These are phyloP conservation scores for Sebastes goodei DNA, from an alignment of 2,797 vertebrate species.

Conservation along the genomic window DNA sequence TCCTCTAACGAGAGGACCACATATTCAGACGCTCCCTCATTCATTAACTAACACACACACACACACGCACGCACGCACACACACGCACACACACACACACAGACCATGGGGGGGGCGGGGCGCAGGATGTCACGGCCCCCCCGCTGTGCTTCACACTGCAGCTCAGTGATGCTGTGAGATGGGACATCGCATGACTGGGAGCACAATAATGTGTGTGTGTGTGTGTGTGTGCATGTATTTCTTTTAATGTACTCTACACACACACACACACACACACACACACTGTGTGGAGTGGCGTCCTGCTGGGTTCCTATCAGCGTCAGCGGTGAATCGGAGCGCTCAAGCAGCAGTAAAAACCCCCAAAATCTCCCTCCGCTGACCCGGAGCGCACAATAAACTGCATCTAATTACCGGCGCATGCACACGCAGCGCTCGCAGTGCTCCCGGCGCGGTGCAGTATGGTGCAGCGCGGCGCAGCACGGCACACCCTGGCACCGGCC, in stretches of 20 bases:
- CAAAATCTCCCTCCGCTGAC: slow-evolving; percentile 62
- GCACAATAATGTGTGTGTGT: slow-evolving; percentile 62
- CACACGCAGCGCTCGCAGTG: slow-evolving; percentile 29
- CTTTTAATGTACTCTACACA: neutral
- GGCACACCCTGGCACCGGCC: slow-evolving; percentile 33
- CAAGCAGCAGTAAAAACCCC: slow-evolving; percentile 73
- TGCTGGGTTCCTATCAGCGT: slow-evolving; percentile 77
- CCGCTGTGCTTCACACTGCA: slow-evolving; percentile 57
- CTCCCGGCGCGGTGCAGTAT: neutral
- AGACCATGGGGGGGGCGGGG: neutral
- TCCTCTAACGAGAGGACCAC: slow-evolving; percentile 19
- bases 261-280: slow-evolving; percentile 46
- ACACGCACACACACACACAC: no score
- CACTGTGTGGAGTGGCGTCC: slow-evolving; percentile 63
- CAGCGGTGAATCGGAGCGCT: slow-evolving; percentile 68
- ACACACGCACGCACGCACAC: no score
- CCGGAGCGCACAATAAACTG: slow-evolving; percentile 65
- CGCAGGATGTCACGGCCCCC: slow-evolving; percentile 43
- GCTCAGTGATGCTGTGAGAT: slow-evolving; percentile 61
- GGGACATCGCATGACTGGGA: slow-evolving; percentile 69
- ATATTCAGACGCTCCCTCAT: neutral
- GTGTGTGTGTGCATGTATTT: neutral
- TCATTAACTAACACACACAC: neutral
- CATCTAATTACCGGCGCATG: slow-evolving; percentile 75
- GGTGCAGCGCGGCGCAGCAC: neutral